A percentile compares a stretch with the other conserved stretches of the same genome.
phyloP scores from a whole-genome alignment of 1,140 invertebrate genomes.

The Drosophila nebulosa region DNA sequence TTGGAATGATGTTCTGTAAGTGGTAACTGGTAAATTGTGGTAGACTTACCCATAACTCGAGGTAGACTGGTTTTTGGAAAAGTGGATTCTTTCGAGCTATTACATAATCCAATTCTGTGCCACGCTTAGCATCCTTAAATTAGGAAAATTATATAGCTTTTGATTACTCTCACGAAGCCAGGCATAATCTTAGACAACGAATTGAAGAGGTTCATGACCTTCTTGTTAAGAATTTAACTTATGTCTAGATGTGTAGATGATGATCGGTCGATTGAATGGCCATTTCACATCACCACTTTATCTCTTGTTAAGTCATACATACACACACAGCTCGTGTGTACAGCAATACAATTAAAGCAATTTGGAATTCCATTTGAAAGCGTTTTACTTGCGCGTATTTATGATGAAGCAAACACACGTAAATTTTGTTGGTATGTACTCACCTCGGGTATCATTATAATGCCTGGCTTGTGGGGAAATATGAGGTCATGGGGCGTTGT shows the following conservation, averaged over 20 bases:
- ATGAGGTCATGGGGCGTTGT: slow-evolving; percentile 89
- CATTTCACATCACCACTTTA: not conserved
- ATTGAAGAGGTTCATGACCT: slow-evolving; percentile 17
- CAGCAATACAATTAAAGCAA: not conserved
- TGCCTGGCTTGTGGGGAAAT: slow-evolving; percentile 91
- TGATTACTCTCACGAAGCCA: no score
- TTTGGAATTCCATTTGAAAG: not conserved
- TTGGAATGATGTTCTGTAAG: not conserved
- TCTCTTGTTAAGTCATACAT: not conserved
- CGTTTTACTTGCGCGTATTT: slow-evolving; percentile 6
- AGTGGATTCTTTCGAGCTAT: slow-evolving; percentile 89
- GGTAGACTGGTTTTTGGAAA: slow-evolving; percentile 88
- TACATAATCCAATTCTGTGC: slow-evolving; percentile 90
- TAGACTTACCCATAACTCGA: slow-evolving; percentile 86
- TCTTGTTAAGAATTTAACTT: slow-evolving; percentile 3
- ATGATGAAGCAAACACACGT: not conserved
- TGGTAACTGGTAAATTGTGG: not conserved
- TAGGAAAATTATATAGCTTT: slow-evolving; percentile 47
- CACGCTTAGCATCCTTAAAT: slow-evolving; percentile 87
- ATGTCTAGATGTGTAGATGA: not conserved
- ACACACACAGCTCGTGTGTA: no score
- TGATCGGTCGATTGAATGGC: not conserved
- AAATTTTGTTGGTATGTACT: slow-evolving; percentile 19
- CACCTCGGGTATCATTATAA: slow-evolving; percentile 91
- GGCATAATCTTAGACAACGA: not conserved